A percentile compares a stretch with the other conserved stretches of the same genome.
Conservation (phyloP, 2,113 vertebrate genomes). For the Nothocercus nigrocapillus region DNA sequence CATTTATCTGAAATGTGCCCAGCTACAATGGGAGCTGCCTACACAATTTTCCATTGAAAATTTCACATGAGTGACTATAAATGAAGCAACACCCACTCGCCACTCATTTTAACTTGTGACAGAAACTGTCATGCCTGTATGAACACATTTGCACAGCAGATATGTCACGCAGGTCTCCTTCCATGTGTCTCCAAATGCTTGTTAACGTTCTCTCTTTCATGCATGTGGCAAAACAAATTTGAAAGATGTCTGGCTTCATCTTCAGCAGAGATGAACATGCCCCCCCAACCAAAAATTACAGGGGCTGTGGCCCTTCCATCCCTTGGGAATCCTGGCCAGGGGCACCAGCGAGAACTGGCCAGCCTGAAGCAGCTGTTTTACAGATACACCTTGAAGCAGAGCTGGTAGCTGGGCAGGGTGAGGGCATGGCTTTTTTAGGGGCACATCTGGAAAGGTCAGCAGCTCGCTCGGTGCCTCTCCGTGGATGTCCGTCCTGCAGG, state of each 20-base stretch:
- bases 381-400: not conserved
- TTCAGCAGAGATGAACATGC: conserved; percentile 24
- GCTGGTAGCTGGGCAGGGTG: not conserved
- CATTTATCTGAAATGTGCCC: conserved; percentile 50
- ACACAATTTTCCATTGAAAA: conserved; percentile 71
- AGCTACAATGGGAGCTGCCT: conserved; percentile 69
- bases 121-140: conserved; percentile 70
- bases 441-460: conserved; percentile 24
- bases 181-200: conserved; percentile 40
- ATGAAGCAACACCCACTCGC: conserved; percentile 57
- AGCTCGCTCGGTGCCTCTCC: not conserved
- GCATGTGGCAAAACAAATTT: not conserved
- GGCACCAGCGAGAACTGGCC: conserved; percentile 6
- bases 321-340: conserved; percentile 37
- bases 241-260: not conserved
- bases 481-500: not conserved
- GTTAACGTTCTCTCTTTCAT: not conserved
- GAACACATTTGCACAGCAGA: conserved; percentile 64
- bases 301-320: not conserved
- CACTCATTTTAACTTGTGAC: conserved; percentile 67
- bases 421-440: not conserved
- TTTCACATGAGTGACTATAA: conserved; percentile 59
- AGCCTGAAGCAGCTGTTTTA: not conserved
- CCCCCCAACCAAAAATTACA: not conserved
- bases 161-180: conserved; percentile 61